Base-by-base conservation (phyloP, 2,797 vertebrate species). In the Onychomys leucogaster region DNA sequence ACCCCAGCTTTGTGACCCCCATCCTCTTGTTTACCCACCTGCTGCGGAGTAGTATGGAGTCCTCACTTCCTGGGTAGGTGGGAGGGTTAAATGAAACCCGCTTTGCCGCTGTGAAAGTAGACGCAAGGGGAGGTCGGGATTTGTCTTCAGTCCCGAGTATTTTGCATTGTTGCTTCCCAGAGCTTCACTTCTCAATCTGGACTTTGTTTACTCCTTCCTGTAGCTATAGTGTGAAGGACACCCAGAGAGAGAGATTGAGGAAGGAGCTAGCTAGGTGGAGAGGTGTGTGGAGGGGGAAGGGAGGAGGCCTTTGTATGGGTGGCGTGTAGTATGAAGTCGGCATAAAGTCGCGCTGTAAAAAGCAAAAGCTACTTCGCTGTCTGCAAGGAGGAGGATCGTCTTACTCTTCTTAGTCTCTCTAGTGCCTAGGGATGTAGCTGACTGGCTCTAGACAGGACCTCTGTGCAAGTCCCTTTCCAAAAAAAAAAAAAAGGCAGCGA, bases 201-300 rank as follows among this genome's bases (percentile, higher is more conserved):
- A 61, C 34, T 80, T 94, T 77, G 37, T 92, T 65, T 93, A 41
- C 71, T 7, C 25, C 25, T 88, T 7, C 25, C 25, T 88, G 87
- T 16, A 49, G 59, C 17, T 32, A 41, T 52, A 52, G 82, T 37
- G 84, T 29, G 23, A 92, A 80, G 37, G 73, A 57, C 34, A 17
- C 41, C 75, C 75, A 75, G 63, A 94, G 71, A 75, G 63, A 94
- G 71, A 41, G 77, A 43, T 37, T 52, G 82, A 92, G 76, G 55
- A 71, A 77, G 67, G 78, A 83, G 10, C 32, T 82, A 49, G 71
- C 41, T 73, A 55, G 32, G 19, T 29, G 14, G 71, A 90, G 75
- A 65, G 2, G 57, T 25, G 71, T 25, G 71, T n/a, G 69, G 73
- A 19, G 11, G 55, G 19, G 73, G 37, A 37, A 59, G 25, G 61